A percentile compares a stretch with the other conserved stretches of the same genome.
Conservation (phyloP, 2,888 invertebrate genomes). For the Noctua janthina region DNA sequence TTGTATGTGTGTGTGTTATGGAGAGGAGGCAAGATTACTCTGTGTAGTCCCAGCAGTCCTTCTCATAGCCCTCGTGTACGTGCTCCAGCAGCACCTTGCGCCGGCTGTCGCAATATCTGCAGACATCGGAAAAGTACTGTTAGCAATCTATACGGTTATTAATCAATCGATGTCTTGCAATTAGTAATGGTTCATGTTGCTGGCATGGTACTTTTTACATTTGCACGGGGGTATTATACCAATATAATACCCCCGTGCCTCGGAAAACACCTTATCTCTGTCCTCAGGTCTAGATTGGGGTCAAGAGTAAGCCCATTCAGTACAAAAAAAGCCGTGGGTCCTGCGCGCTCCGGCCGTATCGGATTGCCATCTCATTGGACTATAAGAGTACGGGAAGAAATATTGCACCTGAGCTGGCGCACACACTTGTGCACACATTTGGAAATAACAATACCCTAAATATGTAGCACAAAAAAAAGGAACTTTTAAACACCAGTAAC, state of each 20-base stretch:
- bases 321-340: neutral
- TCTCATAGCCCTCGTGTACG: conserved; percentile 99
- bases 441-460: neutral
- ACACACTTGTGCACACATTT: neutral
- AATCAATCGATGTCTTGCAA: neutral
- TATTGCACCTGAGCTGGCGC: neutral
- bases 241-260: neutral
- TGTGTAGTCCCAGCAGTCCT: conserved; percentile 99
- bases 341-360: neutral
- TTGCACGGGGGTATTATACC: no score
- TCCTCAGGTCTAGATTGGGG: no score
- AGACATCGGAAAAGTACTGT: conserved; percentile 62
- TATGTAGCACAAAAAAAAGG: neutral
- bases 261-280: neutral
- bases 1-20: conserved; percentile 64
- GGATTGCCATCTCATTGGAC: neutral
- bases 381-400: neutral
- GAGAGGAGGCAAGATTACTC: conserved; percentile 91
- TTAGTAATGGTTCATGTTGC: neutral
- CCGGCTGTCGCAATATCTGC: conserved; percentile 99
- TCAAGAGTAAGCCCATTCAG: no score
- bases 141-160: neutral
- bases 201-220: neutral
- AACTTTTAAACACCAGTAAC: neutral
- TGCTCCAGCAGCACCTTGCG: conserved; percentile 98